Base-by-base conservation (phyloP, 2,888 invertebrate species). In the Phasia obesa region DNA sequence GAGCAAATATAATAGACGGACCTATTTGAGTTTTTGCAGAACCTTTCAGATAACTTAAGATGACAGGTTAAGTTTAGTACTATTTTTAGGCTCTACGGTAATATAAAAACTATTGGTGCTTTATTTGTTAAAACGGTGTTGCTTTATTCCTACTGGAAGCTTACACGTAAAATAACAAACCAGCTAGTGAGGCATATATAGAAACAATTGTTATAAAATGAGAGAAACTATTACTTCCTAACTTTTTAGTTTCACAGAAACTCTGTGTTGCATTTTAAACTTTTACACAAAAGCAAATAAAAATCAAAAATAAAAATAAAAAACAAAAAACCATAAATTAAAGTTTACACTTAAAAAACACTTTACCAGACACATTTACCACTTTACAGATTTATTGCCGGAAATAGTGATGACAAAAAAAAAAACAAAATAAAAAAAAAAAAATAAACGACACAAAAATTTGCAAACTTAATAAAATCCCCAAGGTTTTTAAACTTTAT, bases 401-500 rank as follows among this genome's bases (percentile, higher is more conserved):
- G 17, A 67, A 60, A 51, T 38, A 42, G 49, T 74, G 74, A 51
- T 51, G 67, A 67, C 27, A 65, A 59, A 74, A 67, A 55, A 62
- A 11, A 59, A 23, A 15, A 6, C n/a, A n/a, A n/a, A n/a, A n/a
- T n/a, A n/a, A n/a, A n/a, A n/a, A n/a, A n/a, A n/a, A n/a, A n/a
- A n/a, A n/a, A n/a, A n/a, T n/a, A 62, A 44, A 65, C 0, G 21
- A 64, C 25, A 70, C 57, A 57, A 44, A 44, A 9, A 21, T 15
- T 47, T 25, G 31, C 5, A 64, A 76, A 65, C 59, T 31, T 6
- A 51, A 38, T 31, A 35, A 71, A 60, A 35, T 65, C 70, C 78
- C 74, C 11, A 51, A 65, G 70, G 69, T 74, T 69, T 73, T 70
- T 35, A 64, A 82, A 82, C 47, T 74, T 74, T 70, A 70, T 64